phyloP scores from a whole-genome alignment of 2,113 vertebrate species.

The Epinephelus fuscoguttatus region DNA sequence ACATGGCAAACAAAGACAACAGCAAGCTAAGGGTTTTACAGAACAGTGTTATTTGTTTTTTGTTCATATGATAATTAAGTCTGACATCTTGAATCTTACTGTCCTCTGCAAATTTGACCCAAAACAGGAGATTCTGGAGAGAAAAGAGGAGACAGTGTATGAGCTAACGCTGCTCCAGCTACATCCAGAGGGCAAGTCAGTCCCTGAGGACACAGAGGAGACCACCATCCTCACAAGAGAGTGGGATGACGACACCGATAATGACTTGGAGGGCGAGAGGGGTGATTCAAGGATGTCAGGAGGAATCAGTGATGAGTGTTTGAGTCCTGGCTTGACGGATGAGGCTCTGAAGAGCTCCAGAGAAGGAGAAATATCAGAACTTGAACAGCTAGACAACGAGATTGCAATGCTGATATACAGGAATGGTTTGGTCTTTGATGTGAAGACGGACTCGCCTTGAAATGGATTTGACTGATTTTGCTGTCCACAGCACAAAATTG shows the following conservation, averaged over 20 bases:
- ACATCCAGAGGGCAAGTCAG: constrained; percentile 17
- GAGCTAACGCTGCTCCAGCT: constrained; percentile 54
- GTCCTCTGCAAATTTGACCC: constrained; percentile 11
- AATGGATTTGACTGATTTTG: constrained; percentile 1
- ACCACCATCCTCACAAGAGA: neutral
- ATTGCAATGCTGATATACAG: constrained; percentile 72
- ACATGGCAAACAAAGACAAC: neutral
- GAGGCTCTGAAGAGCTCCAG: constrained; percentile 28
- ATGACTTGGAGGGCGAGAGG: constrained; percentile 9
- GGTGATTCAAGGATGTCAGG: constrained; percentile 12
- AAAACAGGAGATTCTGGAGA: constrained; percentile 58
- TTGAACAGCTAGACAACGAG: constrained; percentile 55
- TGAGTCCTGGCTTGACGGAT: constrained; percentile 33
- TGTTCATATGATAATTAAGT: neutral
- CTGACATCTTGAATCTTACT: neutral
- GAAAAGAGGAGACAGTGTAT: constrained; percentile 67
- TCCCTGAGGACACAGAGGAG: constrained; percentile 24
- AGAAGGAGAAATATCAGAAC: constrained; percentile 30
- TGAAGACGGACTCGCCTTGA: constrained; percentile 60
- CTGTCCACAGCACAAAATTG: constrained; percentile 2
- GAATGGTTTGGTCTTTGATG: constrained; percentile 78
- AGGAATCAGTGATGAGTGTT: constrained; percentile 16
- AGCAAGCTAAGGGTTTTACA: neutral
- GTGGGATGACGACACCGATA: neutral
- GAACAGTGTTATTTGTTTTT: neutral